Base-by-base conservation (phyloP, 2,113 vertebrate species). In the Ptyas mucosa region DNA sequence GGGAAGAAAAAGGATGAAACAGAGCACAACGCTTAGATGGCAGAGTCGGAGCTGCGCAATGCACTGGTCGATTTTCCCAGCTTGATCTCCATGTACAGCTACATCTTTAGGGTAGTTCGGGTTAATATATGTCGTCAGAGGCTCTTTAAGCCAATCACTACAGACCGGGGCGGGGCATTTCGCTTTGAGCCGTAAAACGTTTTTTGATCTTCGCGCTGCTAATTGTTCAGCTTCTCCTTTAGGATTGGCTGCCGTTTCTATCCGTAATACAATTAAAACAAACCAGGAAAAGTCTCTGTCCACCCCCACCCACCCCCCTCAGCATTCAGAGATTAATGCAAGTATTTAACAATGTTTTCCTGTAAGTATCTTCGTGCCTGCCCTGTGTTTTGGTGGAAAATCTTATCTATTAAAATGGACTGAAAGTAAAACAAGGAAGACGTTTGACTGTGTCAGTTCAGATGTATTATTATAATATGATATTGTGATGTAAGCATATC, bases 101-200 rank as follows among this genome's bases (percentile, higher is more conserved):
- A 98, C 98, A 99, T 98, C 97, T 98, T 98, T 98, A 96, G 98
- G 97, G 97, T 97, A 95, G 97, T 98, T 97, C 96, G 98, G 98
- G 97, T 98, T 98, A 98, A 98, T 98, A 98, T 98, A 98, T 98
- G 98, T 97, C 98, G 98, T 98, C 98, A 98, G 97, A 98, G 97
- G 94, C 91, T n/a, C 92, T 94, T 91, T 92, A 91, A 95, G 96
- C 98, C 98, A 98, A 98, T 98, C 96, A 64, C 89, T 89, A 87
- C 69, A 54, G 51, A 93, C 92, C 69, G 96, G 96, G 98, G 98
- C 97, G 98, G 97, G 91, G 97, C 94, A 96, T 95, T 26, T 86
- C 91, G 91, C 94, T 49, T 96, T 94, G 95, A 52, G 96, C 97
- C 97, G 97, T 98, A 97, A 98, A 97, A 98, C 96, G 97, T 98